phyloP scores from a whole-genome alignment of 2,113 vertebrate genomes.

The Aphelocoma coerulescens region DNA sequence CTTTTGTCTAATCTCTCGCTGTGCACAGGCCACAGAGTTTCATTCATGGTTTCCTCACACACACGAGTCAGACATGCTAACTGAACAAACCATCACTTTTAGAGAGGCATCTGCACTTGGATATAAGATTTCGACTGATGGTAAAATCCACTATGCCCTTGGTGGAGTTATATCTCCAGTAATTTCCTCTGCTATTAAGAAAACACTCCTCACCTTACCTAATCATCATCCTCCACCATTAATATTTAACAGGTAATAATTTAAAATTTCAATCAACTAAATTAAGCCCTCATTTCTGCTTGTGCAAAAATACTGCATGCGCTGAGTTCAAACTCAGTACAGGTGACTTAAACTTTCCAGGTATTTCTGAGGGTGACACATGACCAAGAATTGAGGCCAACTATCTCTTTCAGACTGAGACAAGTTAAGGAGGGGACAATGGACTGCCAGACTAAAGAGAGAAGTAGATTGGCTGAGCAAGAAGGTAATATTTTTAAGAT shows the following conservation, averaged over 20 bases:
- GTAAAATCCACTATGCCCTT: not conserved
- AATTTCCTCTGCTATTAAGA: not conserved
- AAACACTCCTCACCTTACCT: not conserved
- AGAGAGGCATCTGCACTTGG: accelerated
- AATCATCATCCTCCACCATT: not conserved
- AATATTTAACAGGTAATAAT: not conserved
- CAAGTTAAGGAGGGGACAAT: not conserved
- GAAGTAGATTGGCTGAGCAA: not conserved
- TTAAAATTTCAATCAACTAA: not conserved
- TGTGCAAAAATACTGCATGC: not conserved
- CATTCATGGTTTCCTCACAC: not conserved
- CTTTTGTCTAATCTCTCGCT: not conserved
- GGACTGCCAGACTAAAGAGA: not conserved
- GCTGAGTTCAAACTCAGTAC: not conserved
- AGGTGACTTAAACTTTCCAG: not conserved
- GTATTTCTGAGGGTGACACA: not conserved
- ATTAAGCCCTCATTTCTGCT: not conserved
- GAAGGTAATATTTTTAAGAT: not conserved
- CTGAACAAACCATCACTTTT: not conserved
- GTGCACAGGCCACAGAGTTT: not conserved
- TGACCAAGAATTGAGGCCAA: not conserved
- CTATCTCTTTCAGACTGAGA: not conserved
- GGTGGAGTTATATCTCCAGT: not conserved
- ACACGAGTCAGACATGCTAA: not conserved
- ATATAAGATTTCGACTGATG: not conserved